These are phyloP conservation scores for Platycercus adscitus DNA, from an alignment of 2,113 vertebrate genomes.

Conservation along the genomic window DNA sequence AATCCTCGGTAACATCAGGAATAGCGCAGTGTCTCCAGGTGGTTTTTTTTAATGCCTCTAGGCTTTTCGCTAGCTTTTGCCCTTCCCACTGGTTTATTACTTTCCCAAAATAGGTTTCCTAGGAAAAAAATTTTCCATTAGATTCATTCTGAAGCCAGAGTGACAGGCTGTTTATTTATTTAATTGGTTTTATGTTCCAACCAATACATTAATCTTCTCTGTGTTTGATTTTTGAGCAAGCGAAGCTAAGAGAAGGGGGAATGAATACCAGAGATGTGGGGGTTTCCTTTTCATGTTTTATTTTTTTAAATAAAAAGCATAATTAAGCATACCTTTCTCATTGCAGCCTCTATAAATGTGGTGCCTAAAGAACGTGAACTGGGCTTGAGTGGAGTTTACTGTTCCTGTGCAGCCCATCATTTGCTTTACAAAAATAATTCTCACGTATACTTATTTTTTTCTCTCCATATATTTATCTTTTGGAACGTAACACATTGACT, in stretches of 20 bases:
- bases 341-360: not conserved
- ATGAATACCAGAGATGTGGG: not conserved
- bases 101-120: slow-evolving; percentile 46
- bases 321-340: not conserved
- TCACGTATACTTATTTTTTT: not conserved
- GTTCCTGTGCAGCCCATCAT: not conserved
- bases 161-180: slow-evolving; percentile 50
- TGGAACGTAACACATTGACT: not conserved
- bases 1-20: not conserved
- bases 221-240: slow-evolving; percentile 18
- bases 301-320: slow-evolving; percentile 21
- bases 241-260: not conserved
- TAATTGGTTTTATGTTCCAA: slow-evolving; percentile 29
- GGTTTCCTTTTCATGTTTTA: not conserved
- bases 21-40: slow-evolving; percentile 1
- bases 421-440: not conserved
- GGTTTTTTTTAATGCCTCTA: not conserved
- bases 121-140: slow-evolving; percentile 32
- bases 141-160: not conserved
- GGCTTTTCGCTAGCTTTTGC: not conserved
- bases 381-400: not conserved
- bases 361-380: not conserved
- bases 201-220: not conserved
- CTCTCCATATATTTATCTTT: not conserved
- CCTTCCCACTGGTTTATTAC: slow-evolving; percentile 25